Percentiles rank a stretch among this genome's conserved stretches.
phyloP scores from a whole-genome alignment of 2,888 invertebrate genomes.

The Lydus trimaculatus region DNA sequence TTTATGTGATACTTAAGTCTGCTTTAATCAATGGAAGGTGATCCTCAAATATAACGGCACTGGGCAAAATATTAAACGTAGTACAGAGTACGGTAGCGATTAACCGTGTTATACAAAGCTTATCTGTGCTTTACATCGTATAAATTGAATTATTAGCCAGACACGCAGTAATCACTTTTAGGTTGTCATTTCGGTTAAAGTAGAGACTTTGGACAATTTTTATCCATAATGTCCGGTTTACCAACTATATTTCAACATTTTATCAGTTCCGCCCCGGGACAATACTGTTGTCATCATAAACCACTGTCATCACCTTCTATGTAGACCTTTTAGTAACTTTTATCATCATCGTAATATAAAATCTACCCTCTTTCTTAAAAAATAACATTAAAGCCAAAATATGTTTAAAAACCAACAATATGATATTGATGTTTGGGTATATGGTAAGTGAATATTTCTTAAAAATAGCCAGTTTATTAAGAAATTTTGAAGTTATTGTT shows the following conservation, averaged over 20 bases:
- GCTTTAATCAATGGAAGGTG: too few species aligned
- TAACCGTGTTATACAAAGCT: too few species aligned
- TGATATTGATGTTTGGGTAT: not conserved
- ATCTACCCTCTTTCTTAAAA: not conserved
- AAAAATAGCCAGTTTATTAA: not conserved
- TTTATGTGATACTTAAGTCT: too few species aligned
- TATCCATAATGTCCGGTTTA: slow-evolving; percentile 32
- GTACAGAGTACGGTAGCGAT: too few species aligned
- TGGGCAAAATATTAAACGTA: too few species aligned
- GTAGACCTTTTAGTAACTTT: slow-evolving; percentile 21
- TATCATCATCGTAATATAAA: slow-evolving; percentile 19
- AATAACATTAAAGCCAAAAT: not conserved
- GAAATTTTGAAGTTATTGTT: not conserved
- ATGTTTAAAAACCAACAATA: not conserved
- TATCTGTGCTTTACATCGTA: not conserved
- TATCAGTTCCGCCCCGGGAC: slow-evolving; percentile 38
- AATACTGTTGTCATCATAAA: slow-evolving; percentile 39
- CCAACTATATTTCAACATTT: slow-evolving; percentile 38
- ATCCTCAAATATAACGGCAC: too few species aligned
- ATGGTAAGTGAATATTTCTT: too few species aligned
- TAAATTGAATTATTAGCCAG: slow-evolving; percentile 1
- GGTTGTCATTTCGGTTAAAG: not conserved
- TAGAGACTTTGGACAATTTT: slow-evolving; percentile 24
- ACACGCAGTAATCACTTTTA: not conserved
- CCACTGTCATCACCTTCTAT: slow-evolving; percentile 32